Percentiles rank a stretch among this genome's conserved stretches.
Evolutionary conservation across 2,888 invertebrate genomes (phyloP).

Genomic region (Dinocampus coccinellae): DNA sequence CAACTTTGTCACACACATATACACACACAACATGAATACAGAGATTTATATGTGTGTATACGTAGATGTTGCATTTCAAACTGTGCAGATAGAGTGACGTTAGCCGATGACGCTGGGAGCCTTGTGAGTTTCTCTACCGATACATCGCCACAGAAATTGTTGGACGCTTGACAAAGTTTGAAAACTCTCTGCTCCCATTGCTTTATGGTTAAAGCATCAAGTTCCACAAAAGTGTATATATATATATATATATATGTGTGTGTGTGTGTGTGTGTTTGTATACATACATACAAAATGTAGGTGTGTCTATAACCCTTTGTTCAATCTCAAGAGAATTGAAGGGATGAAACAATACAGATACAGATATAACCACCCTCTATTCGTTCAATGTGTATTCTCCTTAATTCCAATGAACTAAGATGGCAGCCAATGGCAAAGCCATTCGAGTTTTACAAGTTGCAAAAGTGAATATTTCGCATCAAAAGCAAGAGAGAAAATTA

Average conservation of each 20-base stretch:
- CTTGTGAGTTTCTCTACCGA: constrained; percentile 7
- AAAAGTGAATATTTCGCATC: constrained; percentile 2
- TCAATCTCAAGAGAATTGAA: not conserved
- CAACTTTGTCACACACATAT: constrained; percentile 48
- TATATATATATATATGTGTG: constrained; percentile 1
- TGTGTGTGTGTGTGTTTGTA: not conserved
- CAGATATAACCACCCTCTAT: not conserved
- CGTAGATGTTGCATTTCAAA: constrained; percentile 43
- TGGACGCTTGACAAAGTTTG: constrained; percentile 8
- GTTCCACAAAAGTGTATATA: constrained; percentile 34
- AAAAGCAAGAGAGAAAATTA: constrained; percentile 30
- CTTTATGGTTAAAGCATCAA: constrained; percentile 1
- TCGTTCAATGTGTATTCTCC: not conserved
- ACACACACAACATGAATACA: not conserved
- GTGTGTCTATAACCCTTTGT: not conserved
- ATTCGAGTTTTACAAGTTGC: constrained; percentile 16
- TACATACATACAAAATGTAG: not conserved
- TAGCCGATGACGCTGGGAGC: constrained; percentile 30
- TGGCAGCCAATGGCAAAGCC: constrained; percentile 16
- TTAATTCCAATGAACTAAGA: constrained; percentile 30
- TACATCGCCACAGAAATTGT: constrained; percentile 21
- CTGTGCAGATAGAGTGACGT: constrained; percentile 36
- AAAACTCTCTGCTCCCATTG: constrained; percentile 4
- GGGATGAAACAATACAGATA: not conserved
- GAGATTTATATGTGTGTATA: not conserved